A percentile compares a stretch with the other conserved stretches of the same genome.
These are phyloP conservation scores for Gorsachius goisagi DNA, from an alignment of 2,113 vertebrate genomes.

Conservation along the genomic window DNA sequence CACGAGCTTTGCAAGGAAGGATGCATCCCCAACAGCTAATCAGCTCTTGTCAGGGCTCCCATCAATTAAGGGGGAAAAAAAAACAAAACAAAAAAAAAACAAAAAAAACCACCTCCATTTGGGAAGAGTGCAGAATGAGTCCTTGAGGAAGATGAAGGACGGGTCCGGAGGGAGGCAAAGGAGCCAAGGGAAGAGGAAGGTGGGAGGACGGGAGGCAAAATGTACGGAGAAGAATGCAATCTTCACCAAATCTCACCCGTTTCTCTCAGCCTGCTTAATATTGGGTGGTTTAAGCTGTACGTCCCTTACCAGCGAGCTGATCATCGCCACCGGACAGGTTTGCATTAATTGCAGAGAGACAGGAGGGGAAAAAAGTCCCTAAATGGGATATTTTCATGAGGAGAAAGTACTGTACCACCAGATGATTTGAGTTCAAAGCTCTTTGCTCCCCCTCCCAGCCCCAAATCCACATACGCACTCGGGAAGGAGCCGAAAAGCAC, in stretches of 20 bases:
- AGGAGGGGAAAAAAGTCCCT: accelerated
- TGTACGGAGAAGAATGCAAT: not conserved
- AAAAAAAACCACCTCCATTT: not conserved
- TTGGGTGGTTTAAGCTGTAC: not conserved
- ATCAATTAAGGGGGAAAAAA: not conserved
- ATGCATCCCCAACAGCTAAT: not conserved
- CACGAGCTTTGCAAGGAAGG: not conserved
- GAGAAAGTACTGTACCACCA: not conserved
- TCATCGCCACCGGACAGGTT: not conserved
- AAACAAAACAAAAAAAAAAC: not conserved
- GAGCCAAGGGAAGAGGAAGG: not conserved
- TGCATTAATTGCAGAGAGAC: not conserved
- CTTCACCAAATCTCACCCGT: not conserved
- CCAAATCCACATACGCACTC: accelerated
- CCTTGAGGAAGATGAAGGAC: not conserved
- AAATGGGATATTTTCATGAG: not conserved
- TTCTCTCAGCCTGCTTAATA: not conserved
- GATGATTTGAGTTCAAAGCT: not conserved
- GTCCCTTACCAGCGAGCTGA: not conserved
- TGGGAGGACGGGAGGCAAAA: not conserved
- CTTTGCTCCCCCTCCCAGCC: not conserved
- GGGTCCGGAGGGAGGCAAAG: not conserved
- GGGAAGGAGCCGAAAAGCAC: not conserved
- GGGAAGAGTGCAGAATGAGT: not conserved
- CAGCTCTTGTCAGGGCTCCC: constrained; percentile 7